Percentiles rank a stretch among this genome's conserved stretches.
These are phyloP conservation scores for Dryococelus australis DNA, from an alignment of 2,888 invertebrate genomes.

Conservation along the genomic window DNA sequence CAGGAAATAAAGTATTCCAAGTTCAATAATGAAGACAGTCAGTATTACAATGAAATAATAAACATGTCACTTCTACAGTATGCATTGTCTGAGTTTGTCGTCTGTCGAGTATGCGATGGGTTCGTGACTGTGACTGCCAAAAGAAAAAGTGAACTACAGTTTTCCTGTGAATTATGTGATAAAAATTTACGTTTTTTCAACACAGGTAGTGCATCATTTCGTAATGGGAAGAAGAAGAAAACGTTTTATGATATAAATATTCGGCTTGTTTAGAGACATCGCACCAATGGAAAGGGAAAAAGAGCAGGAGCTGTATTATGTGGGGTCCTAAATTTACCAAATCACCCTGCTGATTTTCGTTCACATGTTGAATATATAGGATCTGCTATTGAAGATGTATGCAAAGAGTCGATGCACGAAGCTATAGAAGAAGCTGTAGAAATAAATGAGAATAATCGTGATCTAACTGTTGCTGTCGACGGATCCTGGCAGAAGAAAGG, in stretches of 20 bases:
- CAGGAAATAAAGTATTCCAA: neutral
- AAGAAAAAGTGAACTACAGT: neutral
- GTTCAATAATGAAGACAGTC: neutral
- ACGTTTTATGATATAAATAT: neutral
- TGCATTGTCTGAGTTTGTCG: neutral
- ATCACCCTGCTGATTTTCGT: neutral
- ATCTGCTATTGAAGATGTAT: neutral
- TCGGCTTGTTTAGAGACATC: neutral
- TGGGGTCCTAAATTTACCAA: neutral
- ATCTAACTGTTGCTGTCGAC: neutral
- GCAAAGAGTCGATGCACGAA: neutral
- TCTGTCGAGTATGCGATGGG: neutral
- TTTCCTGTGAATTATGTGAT: neutral
- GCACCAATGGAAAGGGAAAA: too few species aligned
- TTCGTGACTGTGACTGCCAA: neutral
- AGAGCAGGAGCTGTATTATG: too few species aligned
- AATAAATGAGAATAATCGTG: neutral
- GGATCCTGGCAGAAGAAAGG: neutral
- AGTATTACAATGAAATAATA: neutral
- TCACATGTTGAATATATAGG: neutral
- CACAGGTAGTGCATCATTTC: neutral
- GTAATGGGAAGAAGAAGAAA: neutral
- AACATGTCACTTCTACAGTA: neutral
- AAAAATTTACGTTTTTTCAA: neutral
- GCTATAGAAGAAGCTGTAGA: neutral